Conservation (phyloP, 1,140 invertebrate species). For the Magallana gigas region DNA sequence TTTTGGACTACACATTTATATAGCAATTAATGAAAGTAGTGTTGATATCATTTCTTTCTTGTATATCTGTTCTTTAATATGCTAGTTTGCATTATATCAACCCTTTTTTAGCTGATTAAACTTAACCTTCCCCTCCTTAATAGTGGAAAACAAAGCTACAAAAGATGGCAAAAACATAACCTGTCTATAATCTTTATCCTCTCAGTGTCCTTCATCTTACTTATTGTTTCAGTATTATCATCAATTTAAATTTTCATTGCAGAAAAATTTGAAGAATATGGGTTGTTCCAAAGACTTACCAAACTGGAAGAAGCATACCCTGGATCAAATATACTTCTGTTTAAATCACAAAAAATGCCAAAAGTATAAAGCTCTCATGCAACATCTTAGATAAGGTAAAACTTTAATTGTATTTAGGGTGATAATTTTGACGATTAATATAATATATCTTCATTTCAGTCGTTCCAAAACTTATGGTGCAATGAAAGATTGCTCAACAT, state of each 20-base stretch:
- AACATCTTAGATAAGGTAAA: background rate
- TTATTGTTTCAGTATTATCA: no score
- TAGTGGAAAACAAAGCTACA: no score
- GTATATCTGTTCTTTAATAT: no score
- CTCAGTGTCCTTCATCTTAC: no score
- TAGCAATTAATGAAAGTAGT: no score
- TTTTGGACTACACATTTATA: no score
- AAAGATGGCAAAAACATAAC: no score
- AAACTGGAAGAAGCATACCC: slow-evolving; percentile 70
- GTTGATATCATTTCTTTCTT: no score
- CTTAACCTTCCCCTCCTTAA: no score
- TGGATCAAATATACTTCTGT: slow-evolving; percentile 70
- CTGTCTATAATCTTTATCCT: no score
- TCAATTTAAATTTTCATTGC: slow-evolving; percentile 14
- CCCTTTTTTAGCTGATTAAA: no score
- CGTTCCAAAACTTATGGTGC: slow-evolving; percentile 67
- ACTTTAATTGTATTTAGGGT: background rate
- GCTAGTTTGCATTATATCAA: no score
- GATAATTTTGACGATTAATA: background rate
- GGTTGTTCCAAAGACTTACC: slow-evolving; percentile 70
- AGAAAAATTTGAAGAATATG: slow-evolving; percentile 71
- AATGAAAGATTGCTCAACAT: slow-evolving; percentile 70
- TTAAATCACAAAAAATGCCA: slow-evolving; percentile 72
- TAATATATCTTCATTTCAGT: slow-evolving; percentile 37
- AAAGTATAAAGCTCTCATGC: slow-evolving; percentile 37